Base-by-base conservation (phyloP, 1,140 invertebrate genomes). In the Calliopsis andreniformis region DNA sequence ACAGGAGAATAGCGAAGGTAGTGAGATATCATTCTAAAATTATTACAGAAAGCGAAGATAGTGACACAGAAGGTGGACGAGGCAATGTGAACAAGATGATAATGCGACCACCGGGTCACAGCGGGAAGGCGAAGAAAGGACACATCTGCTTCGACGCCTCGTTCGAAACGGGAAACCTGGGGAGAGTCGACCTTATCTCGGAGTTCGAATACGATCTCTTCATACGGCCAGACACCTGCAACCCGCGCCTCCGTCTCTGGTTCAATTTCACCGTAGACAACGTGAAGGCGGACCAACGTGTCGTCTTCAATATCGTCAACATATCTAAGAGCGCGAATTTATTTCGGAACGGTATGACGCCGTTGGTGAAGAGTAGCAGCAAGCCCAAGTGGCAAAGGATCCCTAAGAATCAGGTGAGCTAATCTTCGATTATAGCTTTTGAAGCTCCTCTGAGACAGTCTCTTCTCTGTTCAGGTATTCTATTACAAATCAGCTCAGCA, bases 221-320 rank as follows among this genome's bases (percentile, higher is more conserved):
- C 92, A 96, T 99, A 47, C 93, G 98, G 58, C 98, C 98, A 0
- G 98, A 99, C 90, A 99, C 98, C 0, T 99, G 98, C 89, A 98
- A 98, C 90, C 98, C 98, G 0, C 94, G 97, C 39, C 95, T 97
- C 67, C 93, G 98, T 49, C 95, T 99, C 71, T 99, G 98, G 98
- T 99, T 99, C 90, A 98, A 99, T 91, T 99, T 99, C 87, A 98
- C 97, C 0, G 98, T 99, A 14, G 98, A 99, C 90, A 99, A 99
- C 92, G 97, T 98, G 0, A 96, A 96, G 78, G 93, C 95, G 35
- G 97, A 99, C 89, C 98, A 99, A 95, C 94, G 97, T 79, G 98
- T 99, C 1, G 96, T 99, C 78, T 99, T 99, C 91, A 99, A 99
- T 87, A 96, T 99, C 63, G 97, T 99, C 1, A 99, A 99, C 92